Evolutionary conservation across 1,140 invertebrate species (phyloP).

Genomic region (Trachymyrmex cornetzi): DNA sequence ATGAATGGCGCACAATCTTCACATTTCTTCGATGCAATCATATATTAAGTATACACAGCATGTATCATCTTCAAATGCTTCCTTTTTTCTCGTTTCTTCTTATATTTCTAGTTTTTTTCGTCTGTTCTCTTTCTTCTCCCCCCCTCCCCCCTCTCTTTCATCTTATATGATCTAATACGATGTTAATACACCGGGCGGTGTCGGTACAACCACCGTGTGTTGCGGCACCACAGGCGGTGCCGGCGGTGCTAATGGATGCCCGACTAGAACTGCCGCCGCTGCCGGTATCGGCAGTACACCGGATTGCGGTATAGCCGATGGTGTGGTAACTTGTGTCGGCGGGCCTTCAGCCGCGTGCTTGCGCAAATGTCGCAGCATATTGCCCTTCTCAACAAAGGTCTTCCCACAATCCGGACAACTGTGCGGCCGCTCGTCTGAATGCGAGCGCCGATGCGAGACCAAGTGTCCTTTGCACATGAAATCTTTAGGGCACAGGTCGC

Average conservation of each 20-base stretch:
- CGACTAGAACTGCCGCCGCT: constrained; percentile 83
- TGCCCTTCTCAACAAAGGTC: constrained; percentile 92
- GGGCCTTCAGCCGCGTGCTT: constrained; percentile 86
- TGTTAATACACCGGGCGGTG: constrained; percentile 84
- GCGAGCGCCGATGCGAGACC: constrained; percentile 95
- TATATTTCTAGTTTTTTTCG: not conserved
- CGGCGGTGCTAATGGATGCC: constrained; percentile 83
- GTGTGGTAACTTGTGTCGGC: constrained; percentile 84
- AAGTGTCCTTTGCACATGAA: constrained; percentile 99
- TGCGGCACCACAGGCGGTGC: constrained; percentile 84
- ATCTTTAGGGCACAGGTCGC: constrained; percentile 98
- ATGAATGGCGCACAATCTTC: constrained; percentile 49
- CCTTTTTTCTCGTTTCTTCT: not conserved
- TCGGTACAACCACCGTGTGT: constrained; percentile 86
- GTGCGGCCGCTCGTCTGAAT: constrained; percentile 94
- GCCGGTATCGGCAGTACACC: constrained; percentile 81
- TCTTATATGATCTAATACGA: constrained; percentile 80
- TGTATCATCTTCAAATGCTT: constrained; percentile 31
- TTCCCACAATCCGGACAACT: constrained; percentile 92
- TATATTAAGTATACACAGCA: constrained; percentile 54
- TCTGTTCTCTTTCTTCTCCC: not conserved
- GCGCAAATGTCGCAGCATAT: constrained; percentile 89
- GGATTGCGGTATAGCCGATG: constrained; percentile 82
- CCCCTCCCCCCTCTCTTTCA: not conserved
- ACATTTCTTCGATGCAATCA: constrained; percentile 24